Evolutionary conservation across 2,888 invertebrate genomes (phyloP).

Genomic region (Conistra vaccinii): DNA sequence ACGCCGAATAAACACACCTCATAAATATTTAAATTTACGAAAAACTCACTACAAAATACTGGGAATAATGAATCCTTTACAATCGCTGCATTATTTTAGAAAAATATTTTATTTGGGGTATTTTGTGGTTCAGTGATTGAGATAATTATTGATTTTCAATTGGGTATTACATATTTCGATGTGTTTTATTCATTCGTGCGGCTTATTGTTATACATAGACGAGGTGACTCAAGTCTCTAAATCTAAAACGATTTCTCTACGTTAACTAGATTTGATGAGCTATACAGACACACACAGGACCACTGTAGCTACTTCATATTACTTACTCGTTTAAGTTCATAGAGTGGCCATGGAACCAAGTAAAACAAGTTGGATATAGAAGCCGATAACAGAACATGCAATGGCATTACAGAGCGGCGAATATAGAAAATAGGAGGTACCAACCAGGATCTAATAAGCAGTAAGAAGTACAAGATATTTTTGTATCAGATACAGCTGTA

Average conservation of each 20-base stretch:
- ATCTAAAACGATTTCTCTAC: neutral
- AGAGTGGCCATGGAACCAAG: neutral
- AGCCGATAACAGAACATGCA: neutral
- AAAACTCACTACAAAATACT: conserved; percentile 53
- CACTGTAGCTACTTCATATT: neutral
- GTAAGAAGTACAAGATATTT: conserved; percentile 46
- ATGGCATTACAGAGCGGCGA: neutral
- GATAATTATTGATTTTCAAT: conserved; percentile 5
- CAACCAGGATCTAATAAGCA: conserved; percentile 40
- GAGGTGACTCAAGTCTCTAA: neutral
- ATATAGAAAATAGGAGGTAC: conserved; percentile 10
- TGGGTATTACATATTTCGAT: neutral
- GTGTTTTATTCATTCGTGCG: neutral
- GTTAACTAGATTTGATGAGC: neutral
- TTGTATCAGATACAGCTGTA: conserved; percentile 42
- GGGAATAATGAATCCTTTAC: conserved; percentile 43
- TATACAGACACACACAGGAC: neutral
- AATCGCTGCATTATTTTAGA: conserved; percentile 38
- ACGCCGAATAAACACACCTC: conserved; percentile 69
- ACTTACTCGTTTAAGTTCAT: neutral
- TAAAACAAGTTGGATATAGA: neutral
- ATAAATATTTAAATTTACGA: conserved; percentile 71
- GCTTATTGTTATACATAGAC: neutral
- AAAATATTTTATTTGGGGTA: neutral
- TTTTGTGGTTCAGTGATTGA: conserved; percentile 14